Base-by-base conservation (phyloP, 2,888 invertebrate genomes). In the Pyrgus malvae region DNA sequence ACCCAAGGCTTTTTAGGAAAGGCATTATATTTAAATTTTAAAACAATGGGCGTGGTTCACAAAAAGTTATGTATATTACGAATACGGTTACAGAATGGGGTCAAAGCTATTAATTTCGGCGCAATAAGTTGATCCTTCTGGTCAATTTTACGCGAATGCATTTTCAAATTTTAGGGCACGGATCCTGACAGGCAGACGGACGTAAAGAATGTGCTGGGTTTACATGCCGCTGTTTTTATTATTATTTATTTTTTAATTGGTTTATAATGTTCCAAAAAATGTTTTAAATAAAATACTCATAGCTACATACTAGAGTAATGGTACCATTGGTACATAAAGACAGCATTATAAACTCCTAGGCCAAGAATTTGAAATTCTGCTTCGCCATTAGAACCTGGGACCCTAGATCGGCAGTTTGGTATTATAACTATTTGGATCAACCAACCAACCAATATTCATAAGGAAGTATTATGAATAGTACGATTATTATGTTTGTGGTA, bases 61-160 rank as follows among this genome's bases (percentile, higher is more conserved):
- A 23, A 48, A 25, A 38, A 11, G n/a, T n/a, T n/a, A 38, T 6
- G 4, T 8, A 14, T 21, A 38, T 38, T n/a, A 12, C 3, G 8
- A 8, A 25, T 11, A 42, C 2, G n/a, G n/a, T 14, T 40, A 21
- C 2, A 9, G 25, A 46, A 46, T 38, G 53, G 45, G 53, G 53
- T 53, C 53, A 53, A 40, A 53, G 45, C 53, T 53, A 53, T 53
- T 53, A 53, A 53, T 53, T 31, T 53, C 16, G 23, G 17, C 2
- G 31, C 53, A 53, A 53, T 46, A 53, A 53, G 45, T 40, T 53
- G 40, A 53, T 53, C 45, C 53, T 40, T 46, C 27, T 45, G 38
- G 29, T 31, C 45, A 45, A 45, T 46, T 49, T 53, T 27, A 50
- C 37, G 23, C 29, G 53, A 46, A 53, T 38, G 37, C 53, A n/a